Base-by-base conservation (phyloP, 2,113 vertebrate genomes). In the Halcyon senegalensis region DNA sequence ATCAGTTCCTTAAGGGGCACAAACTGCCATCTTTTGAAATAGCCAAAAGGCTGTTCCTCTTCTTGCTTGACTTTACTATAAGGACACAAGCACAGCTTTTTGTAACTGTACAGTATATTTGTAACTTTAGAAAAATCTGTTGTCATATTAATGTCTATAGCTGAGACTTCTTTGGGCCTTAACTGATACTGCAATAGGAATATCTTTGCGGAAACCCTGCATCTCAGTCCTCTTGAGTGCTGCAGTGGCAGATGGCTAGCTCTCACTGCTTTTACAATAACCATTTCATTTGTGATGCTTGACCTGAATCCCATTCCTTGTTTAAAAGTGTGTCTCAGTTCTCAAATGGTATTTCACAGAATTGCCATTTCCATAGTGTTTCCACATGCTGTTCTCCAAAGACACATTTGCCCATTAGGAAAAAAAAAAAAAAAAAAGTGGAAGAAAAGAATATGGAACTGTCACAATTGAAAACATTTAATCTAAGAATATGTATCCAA, bases 211-310 rank as follows among this genome's bases (percentile, higher is more conserved):
- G 95, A 53, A 78, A 81, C 85, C 78, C 59, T 84, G 73, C 37
- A 85, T 87, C 94, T 94, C 81, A 64, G 82, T 84, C 80, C 84
- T 66, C 96, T 97, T 93, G 92, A 97, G 90, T 35, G 59, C 70
- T 90, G 94, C 85, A 41, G 93, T 89, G 95, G 94, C 97, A 97
- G 97, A 98, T 97, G 96, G 97, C 95, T 96, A 94, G 75, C 92
- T 96, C 96, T 93, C 79, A 94, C 87, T 97, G 82, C 93, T 93
- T 95, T 97, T 96, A 96, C 93, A 94, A 90, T 82, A 91, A 93
- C 94, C 93, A 94, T 91, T 98, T 96, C 96, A 97, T 98, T 98
- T 97, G 97, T 97, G 94, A 97, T 97, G 93, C 96, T 96, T 94
- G 95, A 96, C 95, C 96, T 96, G 94, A 94, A 92, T 95, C 93